Evolutionary conservation across 2,888 invertebrate genomes (phyloP), one percentile per base, ranked within the genome.

Genomic region (Omphaloscelis lunosa): DNA sequence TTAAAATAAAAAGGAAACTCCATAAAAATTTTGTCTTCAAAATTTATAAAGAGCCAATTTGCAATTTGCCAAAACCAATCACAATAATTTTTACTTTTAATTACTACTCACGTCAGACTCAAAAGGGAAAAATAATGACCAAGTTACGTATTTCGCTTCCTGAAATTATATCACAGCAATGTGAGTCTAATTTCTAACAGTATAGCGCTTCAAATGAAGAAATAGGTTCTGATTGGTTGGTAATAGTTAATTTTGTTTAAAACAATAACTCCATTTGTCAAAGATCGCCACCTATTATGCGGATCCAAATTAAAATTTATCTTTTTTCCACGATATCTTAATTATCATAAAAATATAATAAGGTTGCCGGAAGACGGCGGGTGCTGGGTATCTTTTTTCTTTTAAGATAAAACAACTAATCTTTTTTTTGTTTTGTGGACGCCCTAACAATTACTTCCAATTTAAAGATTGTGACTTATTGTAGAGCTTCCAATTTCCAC

Each of bases 1-100:
- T 80, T 81, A 80, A 83, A 83, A 76, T 74, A 74, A 78, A 85
- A 77, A 69, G 68, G 76, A 75, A 79, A 73, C 70, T 71, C 78
- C 82, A 34, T 82, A 73, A 79, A 83, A 85, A 76, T 88, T 85
- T 86, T 88, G 85, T 84, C 74, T 86, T 79, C 72, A 82, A 82
- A 88, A 72, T 85, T 82, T 88, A 92, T 90, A 90, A 90, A 89
- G 85, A 93, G 90, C 92, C 95, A 94, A 95, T 96, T 95, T 93
- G 94, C 95, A 95, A 95, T 96, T 95, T 95, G 95, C 95, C 95
- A 95, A 95, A 95, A 94, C 93, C 95, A 95, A 96, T 96, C 95
- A 95, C 93, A 95, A 96, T 96, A 95, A 95, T 94, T 95, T 95
- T 94, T 92, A 93, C 92, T 93, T 95, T 95, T 96, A 96, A 96